phyloP scores from a whole-genome alignment of 2,113 vertebrate genomes.

The Aspiorhynchus laticeps region DNA sequence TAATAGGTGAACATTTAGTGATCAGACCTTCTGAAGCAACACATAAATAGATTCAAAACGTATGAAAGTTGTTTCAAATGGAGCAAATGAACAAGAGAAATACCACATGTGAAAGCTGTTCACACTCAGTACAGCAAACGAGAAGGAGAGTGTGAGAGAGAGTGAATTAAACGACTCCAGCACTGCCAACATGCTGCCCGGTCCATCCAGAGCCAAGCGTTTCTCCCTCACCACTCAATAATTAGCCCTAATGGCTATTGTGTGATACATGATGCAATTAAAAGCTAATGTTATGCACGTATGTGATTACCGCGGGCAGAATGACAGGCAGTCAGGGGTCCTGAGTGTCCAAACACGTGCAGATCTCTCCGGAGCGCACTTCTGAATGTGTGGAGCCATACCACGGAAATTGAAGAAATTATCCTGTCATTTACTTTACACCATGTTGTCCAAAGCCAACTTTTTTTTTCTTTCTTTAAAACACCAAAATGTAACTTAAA shows the following conservation, averaged over 20 bases:
- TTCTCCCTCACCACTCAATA: constrained; percentile 79
- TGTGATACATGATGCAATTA: constrained; percentile 82
- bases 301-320: constrained; percentile 60
- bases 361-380: constrained; percentile 55
- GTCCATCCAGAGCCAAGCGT: constrained; percentile 67
- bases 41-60: not conserved
- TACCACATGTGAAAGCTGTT: not conserved
- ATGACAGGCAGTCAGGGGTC: constrained; percentile 55
- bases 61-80: not conserved
- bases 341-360: constrained; percentile 55
- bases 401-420: not conserved
- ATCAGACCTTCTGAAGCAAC: constrained; percentile 55
- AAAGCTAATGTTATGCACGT: constrained; percentile 77
- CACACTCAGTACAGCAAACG: not conserved
- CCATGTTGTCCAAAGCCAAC: not conserved
- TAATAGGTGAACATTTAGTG: constrained; percentile 48
- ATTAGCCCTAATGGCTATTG: constrained; percentile 79
- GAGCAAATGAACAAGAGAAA: not conserved
- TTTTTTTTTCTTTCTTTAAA: not conserved
- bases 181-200: constrained; percentile 57
- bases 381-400: not conserved
- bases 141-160: not conserved
- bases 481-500: not conserved
- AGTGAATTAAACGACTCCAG: not conserved
- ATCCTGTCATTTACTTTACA: not conserved